Evolutionary conservation across 2,797 vertebrate genomes (phyloP).

Genomic region (Pseudomugil tenellus): DNA sequence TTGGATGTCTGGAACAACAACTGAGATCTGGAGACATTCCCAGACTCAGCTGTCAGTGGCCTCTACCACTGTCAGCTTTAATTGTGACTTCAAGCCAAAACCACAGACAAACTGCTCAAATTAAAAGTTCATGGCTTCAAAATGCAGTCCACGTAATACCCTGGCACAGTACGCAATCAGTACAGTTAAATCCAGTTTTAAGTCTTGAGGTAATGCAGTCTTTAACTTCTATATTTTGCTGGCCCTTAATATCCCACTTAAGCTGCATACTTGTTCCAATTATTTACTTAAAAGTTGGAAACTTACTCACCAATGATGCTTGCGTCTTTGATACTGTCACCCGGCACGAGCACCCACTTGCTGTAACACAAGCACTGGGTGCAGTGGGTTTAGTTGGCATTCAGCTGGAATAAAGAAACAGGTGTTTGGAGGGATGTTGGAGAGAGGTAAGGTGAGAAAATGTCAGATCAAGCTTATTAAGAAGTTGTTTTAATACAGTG

Average conservation of each 20-base stretch:
- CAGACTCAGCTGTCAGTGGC: constrained; percentile 66
- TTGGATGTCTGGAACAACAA: constrained; percentile 61
- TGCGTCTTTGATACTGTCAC: constrained; percentile 67
- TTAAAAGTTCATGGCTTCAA: constrained; percentile 56
- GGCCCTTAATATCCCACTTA: constrained; percentile 54
- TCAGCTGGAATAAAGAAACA: constrained; percentile 52
- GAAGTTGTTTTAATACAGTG: constrained; percentile 29
- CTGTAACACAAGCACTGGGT: constrained; percentile 57
- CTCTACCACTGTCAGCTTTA: constrained; percentile 63
- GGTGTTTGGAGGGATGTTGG: constrained; percentile 25
- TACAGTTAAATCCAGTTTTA: constrained; percentile 42
- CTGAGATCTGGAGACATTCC: constrained; percentile 76
- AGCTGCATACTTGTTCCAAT: constrained; percentile 67
- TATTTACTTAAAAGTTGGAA: constrained; percentile 52
- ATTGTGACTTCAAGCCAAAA: constrained; percentile 66
- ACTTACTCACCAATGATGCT: constrained; percentile 55
- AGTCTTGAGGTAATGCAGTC: constrained; percentile 26
- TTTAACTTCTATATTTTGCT: constrained; percentile 59
- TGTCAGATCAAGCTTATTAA: constrained; percentile 52
- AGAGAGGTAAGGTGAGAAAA: constrained; percentile 15
- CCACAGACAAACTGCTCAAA: constrained; percentile 50
- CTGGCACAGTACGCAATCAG: constrained; percentile 20
- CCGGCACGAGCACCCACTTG: constrained; percentile 42
- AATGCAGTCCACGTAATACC: constrained; percentile 31
- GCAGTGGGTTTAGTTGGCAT: constrained; percentile 33